Percentiles rank a stretch among this genome's conserved stretches.
Evolutionary conservation across 2,888 invertebrate genomes (phyloP).

Genomic region (Bembecia ichneumoniformis): DNA sequence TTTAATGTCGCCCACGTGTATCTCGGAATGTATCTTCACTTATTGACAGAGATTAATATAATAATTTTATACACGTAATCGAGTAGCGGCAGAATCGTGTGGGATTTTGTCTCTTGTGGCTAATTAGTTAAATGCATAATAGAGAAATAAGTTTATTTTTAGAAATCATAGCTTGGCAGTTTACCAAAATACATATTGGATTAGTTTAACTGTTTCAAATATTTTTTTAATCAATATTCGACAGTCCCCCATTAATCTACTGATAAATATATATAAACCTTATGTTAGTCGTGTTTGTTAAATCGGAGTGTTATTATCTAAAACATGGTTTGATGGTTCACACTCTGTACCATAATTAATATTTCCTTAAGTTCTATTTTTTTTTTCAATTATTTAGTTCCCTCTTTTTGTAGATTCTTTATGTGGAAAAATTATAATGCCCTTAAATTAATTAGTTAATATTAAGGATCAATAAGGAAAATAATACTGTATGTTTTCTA

Average conservation of each 20-base stretch:
- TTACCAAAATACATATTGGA: background rate
- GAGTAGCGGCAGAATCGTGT: background rate
- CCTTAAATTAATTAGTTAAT: too few relatives aligned
- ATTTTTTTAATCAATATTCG: background rate
- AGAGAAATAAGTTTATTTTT: background rate
- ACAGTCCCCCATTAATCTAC: background rate
- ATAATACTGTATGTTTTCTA: too few relatives aligned
- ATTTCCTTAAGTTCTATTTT: too few relatives aligned
- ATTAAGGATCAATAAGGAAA: too few relatives aligned
- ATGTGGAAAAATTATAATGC: too few relatives aligned
- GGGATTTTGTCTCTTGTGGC: background rate
- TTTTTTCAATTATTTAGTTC: too few relatives aligned
- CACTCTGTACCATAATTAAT: too few relatives aligned
- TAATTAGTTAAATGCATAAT: background rate
- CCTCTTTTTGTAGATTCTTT: too few relatives aligned
- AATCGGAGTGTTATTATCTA: too few relatives aligned
- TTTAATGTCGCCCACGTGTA: background rate
- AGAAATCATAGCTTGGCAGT: background rate
- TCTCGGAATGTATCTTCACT: background rate
- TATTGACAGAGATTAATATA: background rate
- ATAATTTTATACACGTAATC: background rate
- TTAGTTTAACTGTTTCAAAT: background rate
- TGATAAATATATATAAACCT: background rate
- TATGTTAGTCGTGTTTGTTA: too few relatives aligned
- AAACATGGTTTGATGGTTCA: too few relatives aligned